These are phyloP conservation scores for Tyto alba DNA, from an alignment of 2,113 vertebrate species.

Conservation along the genomic window DNA sequence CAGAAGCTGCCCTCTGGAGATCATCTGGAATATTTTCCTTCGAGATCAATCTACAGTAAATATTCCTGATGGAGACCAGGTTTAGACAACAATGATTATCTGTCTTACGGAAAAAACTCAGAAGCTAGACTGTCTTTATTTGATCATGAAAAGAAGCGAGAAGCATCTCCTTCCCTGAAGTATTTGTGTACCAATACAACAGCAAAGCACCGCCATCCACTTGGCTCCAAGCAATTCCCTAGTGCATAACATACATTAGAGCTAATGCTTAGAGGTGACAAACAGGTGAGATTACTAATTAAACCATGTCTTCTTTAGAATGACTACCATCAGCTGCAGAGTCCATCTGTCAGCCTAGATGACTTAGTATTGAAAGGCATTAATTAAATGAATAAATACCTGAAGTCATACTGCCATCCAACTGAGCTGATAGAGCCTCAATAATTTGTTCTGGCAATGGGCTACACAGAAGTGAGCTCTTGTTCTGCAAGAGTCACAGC, in stretches of 20 bases:
- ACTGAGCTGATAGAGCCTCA: background rate
- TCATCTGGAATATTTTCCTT: background rate
- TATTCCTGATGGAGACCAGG: background rate
- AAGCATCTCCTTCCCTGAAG: background rate
- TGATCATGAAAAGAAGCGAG: background rate
- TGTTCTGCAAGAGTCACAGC: fast-evolving
- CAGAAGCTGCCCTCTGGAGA: background rate
- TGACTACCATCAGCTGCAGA: background rate
- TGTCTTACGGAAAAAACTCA: background rate
- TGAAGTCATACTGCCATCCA: background rate
- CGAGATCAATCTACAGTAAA: background rate
- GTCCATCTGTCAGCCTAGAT: background rate
- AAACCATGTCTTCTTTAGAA: background rate
- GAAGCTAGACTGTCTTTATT: background rate
- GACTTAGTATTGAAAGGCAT: background rate
- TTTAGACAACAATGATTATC: background rate
- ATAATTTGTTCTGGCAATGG: background rate
- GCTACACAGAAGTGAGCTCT: background rate
- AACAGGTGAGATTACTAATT: background rate
- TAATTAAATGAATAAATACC: background rate
- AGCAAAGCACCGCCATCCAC: background rate
- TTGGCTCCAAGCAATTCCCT: background rate
- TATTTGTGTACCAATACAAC: background rate
- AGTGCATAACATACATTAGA: background rate
- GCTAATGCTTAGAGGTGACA: background rate